A percentile compares a stretch with the other conserved stretches of the same genome.
These are phyloP conservation scores for Agapornis roseicollis DNA, from an alignment of 2,113 vertebrate species.

Conservation along the genomic window DNA sequence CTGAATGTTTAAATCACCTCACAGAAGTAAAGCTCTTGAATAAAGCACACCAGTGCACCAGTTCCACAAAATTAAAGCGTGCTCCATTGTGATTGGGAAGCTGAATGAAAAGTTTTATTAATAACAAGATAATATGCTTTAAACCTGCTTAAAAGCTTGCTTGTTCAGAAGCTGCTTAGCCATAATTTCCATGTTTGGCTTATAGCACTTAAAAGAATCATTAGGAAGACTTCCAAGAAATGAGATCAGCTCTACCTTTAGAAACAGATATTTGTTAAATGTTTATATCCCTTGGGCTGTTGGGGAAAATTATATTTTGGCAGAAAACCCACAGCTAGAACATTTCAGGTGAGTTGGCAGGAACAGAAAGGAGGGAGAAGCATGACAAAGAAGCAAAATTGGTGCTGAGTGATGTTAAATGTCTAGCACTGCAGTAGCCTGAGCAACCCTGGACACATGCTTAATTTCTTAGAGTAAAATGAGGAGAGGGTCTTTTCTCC, in stretches of 20 bases:
- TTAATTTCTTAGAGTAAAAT: not conserved
- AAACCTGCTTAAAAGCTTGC: conserved; percentile 10
- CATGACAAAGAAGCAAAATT: not conserved
- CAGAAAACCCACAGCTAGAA: not conserved
- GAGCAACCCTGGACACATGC: not conserved
- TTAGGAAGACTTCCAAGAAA: conserved; percentile 51
- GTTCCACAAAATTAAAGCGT: not conserved
- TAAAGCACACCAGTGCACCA: not conserved
- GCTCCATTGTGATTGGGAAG: not conserved
- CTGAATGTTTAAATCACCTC: not conserved
- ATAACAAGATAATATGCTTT: conserved; percentile 12
- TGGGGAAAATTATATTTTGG: not conserved
- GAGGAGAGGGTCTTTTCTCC: not conserved
- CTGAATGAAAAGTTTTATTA: conserved; percentile 8
- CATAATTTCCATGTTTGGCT: conserved; percentile 32
- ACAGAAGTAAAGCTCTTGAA: not conserved
- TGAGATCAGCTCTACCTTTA: conserved; percentile 54
- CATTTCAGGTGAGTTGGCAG: conserved; percentile 40
- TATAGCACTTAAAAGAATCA: conserved; percentile 25
- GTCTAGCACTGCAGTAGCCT: not conserved
- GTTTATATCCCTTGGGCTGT: not conserved
- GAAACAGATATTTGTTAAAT: conserved; percentile 32
- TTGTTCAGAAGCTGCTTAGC: conserved; percentile 47
- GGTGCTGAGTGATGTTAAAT: not conserved
- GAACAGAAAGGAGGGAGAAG: not conserved